A percentile compares a stretch with the other conserved stretches of the same genome.
These are phyloP conservation scores for Eilema griseolum DNA, from an alignment of 2,888 invertebrate genomes.

Conservation along the genomic window DNA sequence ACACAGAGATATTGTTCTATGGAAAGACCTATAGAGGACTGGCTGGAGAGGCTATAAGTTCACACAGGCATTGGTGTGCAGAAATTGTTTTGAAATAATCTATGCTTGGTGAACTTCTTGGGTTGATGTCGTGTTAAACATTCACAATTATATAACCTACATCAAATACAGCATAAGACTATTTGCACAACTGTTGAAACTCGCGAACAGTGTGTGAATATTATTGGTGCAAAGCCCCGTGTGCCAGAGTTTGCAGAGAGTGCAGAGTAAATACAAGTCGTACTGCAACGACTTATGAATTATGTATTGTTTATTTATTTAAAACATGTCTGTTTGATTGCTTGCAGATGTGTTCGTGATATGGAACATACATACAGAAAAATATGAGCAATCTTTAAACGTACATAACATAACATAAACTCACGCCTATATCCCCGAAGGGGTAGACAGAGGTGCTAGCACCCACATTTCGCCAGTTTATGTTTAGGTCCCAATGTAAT, in stretches of 20 bases:
- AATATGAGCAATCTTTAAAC: neutral
- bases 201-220: conserved; percentile 30
- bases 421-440: too few relatives aligned
- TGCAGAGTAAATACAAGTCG: conserved; percentile 9
- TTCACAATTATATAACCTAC: conserved; percentile 7
- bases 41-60: too few relatives aligned
- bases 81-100: too few relatives aligned
- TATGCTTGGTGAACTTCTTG: too few relatives aligned
- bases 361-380: neutral
- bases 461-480: too few relatives aligned
- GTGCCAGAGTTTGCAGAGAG: neutral
- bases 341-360: neutral
- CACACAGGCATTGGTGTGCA: too few relatives aligned
- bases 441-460: too few relatives aligned
- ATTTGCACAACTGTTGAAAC: conserved; percentile 46
- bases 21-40: too few relatives aligned
- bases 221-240: conserved; percentile 19
- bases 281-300: conserved; percentile 9
- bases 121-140: neutral
- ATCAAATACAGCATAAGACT: conserved; percentile 14
- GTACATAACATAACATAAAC: too few relatives aligned
- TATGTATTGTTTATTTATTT: neutral
- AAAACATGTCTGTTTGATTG: neutral
- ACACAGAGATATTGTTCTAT: too few relatives aligned
- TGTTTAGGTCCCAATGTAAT: too few relatives aligned